A percentile compares a stretch with the other conserved stretches of the same genome.
phyloP scores from a whole-genome alignment of 2,888 invertebrate species.

The Torymus texanus region DNA sequence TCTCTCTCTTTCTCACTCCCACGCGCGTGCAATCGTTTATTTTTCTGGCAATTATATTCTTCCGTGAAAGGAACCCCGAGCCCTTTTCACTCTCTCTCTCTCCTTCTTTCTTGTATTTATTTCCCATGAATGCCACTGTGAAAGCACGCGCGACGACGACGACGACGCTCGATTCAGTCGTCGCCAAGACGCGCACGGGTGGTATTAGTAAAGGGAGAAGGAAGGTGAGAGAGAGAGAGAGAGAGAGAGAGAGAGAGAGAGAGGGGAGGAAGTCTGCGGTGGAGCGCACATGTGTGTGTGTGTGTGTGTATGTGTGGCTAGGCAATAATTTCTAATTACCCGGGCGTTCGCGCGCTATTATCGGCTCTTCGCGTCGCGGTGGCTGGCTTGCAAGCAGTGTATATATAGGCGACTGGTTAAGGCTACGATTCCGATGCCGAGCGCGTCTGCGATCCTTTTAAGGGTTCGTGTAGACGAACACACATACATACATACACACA shows the following conservation, averaged over 20 bases:
- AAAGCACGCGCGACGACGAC: neutral
- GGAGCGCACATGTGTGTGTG: conserved; percentile 1
- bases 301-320: conserved; percentile 21
- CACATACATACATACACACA: too few species aligned
- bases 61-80: conserved; percentile 66
- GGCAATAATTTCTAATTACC: conserved; percentile 60
- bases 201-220: neutral
- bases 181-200: neutral
- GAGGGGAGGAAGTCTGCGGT: neutral
- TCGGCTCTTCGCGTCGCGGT: conserved; percentile 43
- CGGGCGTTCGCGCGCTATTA: conserved; percentile 50
- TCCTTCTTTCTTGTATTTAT: conserved; percentile 41
- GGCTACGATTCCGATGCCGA: too few species aligned
- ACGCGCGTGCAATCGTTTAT: conserved; percentile 64
- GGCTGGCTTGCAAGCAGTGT: too few species aligned
- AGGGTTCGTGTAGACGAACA: too few species aligned
- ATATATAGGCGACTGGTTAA: too few species aligned
- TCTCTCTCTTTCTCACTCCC: too few species aligned
- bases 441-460: too few species aligned
- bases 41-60: conserved; percentile 74
- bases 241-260: neutral
- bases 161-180: too few species aligned
- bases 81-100: conserved; percentile 11
- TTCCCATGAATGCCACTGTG: conserved; percentile 34
- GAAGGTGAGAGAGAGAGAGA: neutral